Base-by-base conservation (phyloP, 1,140 invertebrate species). In the Trichonephila inaurata region DNA sequence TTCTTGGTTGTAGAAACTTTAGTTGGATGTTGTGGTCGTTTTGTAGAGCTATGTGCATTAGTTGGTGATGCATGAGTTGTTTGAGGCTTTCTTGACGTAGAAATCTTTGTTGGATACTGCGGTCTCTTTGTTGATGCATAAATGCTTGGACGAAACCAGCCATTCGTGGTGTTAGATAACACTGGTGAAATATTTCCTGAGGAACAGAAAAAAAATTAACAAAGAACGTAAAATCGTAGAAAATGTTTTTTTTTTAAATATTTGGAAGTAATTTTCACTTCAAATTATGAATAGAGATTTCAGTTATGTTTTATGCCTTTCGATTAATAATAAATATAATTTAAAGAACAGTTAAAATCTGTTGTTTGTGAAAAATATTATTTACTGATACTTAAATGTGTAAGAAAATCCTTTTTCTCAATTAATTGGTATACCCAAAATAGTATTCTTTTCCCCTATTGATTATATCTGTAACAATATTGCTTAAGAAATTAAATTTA, bases 101-200 rank as follows among this genome's bases (percentile, higher is more conserved):
- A 24, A 28, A 24, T 18, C 28, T 87, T 87, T 62, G 85, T 62
- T 6, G 83, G 28, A 85, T 61, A 61, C 21, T 85, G 83, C 21
- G 83, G 83, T 24, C 83, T 12, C 24, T 85, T 85, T 16, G 44
- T 60, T 19, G 72, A 77, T 18, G 83, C 58, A 33, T 66, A 5
- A 10, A 19, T 61, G 19, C 24, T 40, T 51, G 86, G 86, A 28
- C 86, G 86, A 33, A 88, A 88, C 86, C 86, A 88, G 14, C 86
- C 86, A 33, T 66, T 77, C 10, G 72, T 77, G 18, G 28, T 33
- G 33, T 40, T 77, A 77, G 66, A 69, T 62, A 62, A 5, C 6
- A 21, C 61, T 16, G 10, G 8, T 77, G 69, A 33, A 18, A 77
- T 33, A 40, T 77, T 33, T 19, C 72, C 72, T 77, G 28, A 40